Evolutionary conservation across 2,113 vertebrate species (phyloP), one percentile per base, ranked within the genome.

Genomic region (Thinocorus orbignyianus): DNA sequence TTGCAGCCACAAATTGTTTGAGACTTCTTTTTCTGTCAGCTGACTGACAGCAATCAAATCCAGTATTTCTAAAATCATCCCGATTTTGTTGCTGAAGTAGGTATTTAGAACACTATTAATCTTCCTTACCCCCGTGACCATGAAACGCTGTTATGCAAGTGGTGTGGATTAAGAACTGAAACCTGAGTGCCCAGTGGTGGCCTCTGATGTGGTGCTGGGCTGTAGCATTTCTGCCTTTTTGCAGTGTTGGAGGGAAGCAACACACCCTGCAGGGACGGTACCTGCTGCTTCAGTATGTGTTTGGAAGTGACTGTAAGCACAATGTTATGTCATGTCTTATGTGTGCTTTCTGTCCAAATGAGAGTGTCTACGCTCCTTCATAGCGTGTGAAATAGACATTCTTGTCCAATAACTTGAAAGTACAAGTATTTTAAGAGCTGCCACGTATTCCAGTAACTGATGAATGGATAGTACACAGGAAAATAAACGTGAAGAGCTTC

Each of bases 121-220:
- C 79, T 86, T 77, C 30, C 28, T 15, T 81, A 6, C 64, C 28
- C 41, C 24, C 1, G 2, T n/a, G 52, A 70, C 66, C 13, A 13
- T n/a, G 33, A 79, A 49, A 49, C 0, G 0, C 37, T 73, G 22
- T 66, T 88, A 9, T 0, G 0, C 65, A 58, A 69, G 41, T 16
- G n/a, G 11, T 2, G 0, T 46, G 46, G 39, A 39, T 88, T 72
- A 82, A 80, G 62, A 74, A 25, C 31, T 58, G 73, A 85, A 80
- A 39, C 22, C 33, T 18, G 22, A 60, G 51, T 57, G 44, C 18
- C 51, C 24, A 48, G 11, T 13, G 5, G 16, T 65, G 48, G 30
- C 57, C 35, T 81, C 52, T 55, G 33, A n/a, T 49, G 25, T 79
- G 31, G 33, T 2, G 1, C 28, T 76, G 49, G 33, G 41, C 71